Conservation (phyloP, 1,140 invertebrate species). For the Ceratina japonica region DNA sequence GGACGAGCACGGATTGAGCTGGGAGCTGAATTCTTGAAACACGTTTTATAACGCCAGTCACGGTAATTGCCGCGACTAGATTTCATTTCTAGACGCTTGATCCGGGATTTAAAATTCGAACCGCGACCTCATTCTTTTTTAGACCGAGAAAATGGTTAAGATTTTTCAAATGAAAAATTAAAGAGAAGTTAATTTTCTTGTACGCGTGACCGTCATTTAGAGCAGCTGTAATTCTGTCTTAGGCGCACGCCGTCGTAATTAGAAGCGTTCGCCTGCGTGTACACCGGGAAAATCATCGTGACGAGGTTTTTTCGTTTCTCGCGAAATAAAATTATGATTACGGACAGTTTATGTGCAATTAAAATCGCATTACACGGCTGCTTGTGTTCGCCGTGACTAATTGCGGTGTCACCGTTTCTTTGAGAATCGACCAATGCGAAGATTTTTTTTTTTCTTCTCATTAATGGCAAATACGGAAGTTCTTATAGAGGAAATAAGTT, state of each 20-base stretch:
- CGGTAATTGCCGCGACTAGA: background rate
- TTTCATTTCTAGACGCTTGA: background rate
- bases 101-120: background rate
- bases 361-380: conserved; percentile 1
- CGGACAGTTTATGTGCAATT: conserved; percentile 1
- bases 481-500: background rate
- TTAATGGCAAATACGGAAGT: background rate
- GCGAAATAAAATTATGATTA: background rate
- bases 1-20: background rate
- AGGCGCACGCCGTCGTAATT: background rate
- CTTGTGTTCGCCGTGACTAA: background rate
- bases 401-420: conserved; percentile 3
- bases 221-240: background rate
- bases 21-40: background rate
- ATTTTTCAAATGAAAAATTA: background rate
- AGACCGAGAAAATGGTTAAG: too few relatives aligned
- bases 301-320: background rate
- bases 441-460: too few relatives aligned
- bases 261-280: background rate
- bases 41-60: background rate
- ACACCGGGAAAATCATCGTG: background rate
- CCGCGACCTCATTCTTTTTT: background rate
- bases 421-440: background rate
- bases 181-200: background rate
- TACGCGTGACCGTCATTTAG: background rate